Evolutionary conservation across 2,797 vertebrate species (phyloP).

Genomic region (Sebastiscus albofasciatus): DNA sequence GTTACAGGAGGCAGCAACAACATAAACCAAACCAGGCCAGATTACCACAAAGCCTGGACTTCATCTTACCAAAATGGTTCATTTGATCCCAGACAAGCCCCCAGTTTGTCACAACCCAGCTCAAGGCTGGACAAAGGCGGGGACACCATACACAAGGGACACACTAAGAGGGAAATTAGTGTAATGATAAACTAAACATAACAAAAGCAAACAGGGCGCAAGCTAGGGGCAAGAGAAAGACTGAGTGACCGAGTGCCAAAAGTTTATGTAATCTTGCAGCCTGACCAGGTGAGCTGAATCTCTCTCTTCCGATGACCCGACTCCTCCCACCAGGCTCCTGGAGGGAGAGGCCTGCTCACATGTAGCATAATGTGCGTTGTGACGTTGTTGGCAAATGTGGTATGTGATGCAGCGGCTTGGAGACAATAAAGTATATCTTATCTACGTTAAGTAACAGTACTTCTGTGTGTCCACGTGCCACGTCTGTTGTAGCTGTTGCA

Average conservation of each 20-base stretch:
- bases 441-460: neutral
- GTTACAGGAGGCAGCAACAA: neutral
- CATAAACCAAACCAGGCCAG: neutral
- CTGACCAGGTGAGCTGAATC: constrained; percentile 8
- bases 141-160: neutral
- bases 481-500: neutral
- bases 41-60: neutral
- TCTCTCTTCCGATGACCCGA: constrained; percentile 2
- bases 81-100: neutral
- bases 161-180: neutral
- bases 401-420: neutral
- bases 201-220: neutral
- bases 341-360: neutral
- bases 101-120: neutral
- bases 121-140: neutral
- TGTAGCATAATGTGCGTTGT: neutral
- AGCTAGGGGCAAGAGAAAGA: neutral
- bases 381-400: neutral
- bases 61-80: neutral
- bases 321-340: neutral
- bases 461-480: neutral
- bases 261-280: neutral
- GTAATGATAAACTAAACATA: neutral
- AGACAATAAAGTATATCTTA: neutral
- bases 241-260: constrained; percentile 1